Percentiles rank a stretch among this genome's conserved stretches.
Conservation (phyloP, 2,888 invertebrate genomes). For the Agrochola macilenta region DNA sequence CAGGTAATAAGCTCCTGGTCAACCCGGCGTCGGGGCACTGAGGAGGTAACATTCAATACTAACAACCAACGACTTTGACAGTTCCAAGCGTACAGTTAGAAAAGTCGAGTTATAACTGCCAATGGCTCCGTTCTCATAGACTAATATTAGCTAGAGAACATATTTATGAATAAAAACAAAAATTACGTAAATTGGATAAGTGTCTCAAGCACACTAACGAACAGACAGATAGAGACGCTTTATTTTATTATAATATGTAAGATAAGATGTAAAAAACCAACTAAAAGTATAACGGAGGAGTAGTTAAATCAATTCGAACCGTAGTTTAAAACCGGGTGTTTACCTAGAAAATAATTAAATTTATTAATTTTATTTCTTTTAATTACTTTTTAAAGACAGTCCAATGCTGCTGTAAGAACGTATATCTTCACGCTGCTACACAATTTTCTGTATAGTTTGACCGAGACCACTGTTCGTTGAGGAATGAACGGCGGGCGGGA, state of each 20-base stretch:
- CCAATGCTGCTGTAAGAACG: not conserved
- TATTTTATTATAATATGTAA: not conserved
- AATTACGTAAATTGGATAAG: not conserved
- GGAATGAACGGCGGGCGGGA: no score
- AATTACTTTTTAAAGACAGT: not conserved
- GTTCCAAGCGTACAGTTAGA: no score
- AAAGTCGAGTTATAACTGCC: no score
- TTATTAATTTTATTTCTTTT: not conserved
- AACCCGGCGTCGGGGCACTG: no score
- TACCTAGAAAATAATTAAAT: not conserved
- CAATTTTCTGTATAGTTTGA: not conserved
- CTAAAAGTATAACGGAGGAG: not conserved
- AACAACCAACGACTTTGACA: no score
- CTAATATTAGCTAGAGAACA: no score
- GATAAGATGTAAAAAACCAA: not conserved
- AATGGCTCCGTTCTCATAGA: no score
- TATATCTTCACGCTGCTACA: not conserved
- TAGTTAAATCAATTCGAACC: constrained; percentile 24
- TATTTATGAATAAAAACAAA: not conserved
- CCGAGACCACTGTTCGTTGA: no score
- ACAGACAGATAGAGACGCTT: not conserved
- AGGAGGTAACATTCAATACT: no score
- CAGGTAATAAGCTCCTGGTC: no score
- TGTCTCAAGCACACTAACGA: no score
- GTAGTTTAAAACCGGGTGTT: not conserved